Evolutionary conservation across 2,113 vertebrate genomes (phyloP), one percentile per base, ranked within the genome.

Genomic region (Strigops habroptila): DNA sequence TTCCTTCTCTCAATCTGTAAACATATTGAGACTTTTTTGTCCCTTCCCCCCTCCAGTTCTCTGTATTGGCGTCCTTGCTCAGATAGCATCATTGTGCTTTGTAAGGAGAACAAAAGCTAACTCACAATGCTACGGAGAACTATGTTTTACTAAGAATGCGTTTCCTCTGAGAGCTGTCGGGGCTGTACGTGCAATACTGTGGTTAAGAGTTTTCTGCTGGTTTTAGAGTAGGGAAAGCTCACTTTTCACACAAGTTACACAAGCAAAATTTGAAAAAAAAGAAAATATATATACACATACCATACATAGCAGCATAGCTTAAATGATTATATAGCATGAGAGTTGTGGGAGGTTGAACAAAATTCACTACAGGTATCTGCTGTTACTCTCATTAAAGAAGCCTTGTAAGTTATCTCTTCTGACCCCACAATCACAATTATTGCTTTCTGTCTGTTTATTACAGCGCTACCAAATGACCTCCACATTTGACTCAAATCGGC

Each of bases 31-130:
- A 33, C 4, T 31, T 51, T 7, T 48, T 4, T 33, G 2, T 6
- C 3, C 9, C 18, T 27, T 2, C 1, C 5, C 3, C 3, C 3
- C 1, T 1, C 5, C 18, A 44, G 2, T 51, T 52, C 48, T 80
- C 65, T 64, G 6, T 14, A 12, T 1, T 78, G 49, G 71, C 73
- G 14, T 52, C 46, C 46, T 70, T 79, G 28, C 55, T 67, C 30
- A 83, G 59, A 70, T 55, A 5, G 48, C n/a, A 67, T 33, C 60
- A 68, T 15, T 78, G 76, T 60, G 51, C 43, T 75, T 86, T 91
- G 48, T 55, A 55, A 1, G 3, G 23, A 82, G 22, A 85, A 75
- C 18, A 88, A 73, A 88, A 73, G 35, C 25, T n/a, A 93, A 52
- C 25, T 7, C 41, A 67, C 52, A 48, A 10, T 14, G 9, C 37